A percentile compares a stretch with the other conserved stretches of the same genome.
Evolutionary conservation across 2,113 vertebrate species (phyloP).

Genomic region (Budorcas taxicolor): DNA sequence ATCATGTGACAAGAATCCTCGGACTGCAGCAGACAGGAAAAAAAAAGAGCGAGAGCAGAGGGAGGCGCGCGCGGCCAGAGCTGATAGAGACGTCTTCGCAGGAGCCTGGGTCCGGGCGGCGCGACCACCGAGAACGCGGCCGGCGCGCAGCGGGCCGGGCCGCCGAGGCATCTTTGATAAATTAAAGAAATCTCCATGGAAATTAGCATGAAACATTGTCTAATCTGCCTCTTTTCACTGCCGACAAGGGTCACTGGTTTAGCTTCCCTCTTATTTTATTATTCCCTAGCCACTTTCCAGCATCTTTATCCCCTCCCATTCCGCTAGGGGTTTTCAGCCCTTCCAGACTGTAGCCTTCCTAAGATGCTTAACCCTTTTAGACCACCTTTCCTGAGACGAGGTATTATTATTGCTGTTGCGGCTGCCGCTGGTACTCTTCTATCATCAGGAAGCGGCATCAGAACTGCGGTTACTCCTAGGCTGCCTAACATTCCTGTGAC

Average conservation of each 20-base stretch:
- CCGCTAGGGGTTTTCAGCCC: slow-evolving; percentile 66
- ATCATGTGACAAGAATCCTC: slow-evolving; percentile 95
- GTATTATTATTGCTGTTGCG: not conserved
- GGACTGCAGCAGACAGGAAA: slow-evolving; percentile 71
- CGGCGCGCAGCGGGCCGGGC: not conserved
- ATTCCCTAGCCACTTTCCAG: slow-evolving; percentile 82
- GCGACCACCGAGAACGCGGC: not conserved
- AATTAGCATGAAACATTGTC: slow-evolving; percentile 99
- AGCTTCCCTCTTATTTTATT: slow-evolving; percentile 88
- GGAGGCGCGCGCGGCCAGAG: slow-evolving; percentile 74
- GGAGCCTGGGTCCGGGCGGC: slow-evolving; percentile 79
- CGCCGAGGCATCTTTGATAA: slow-evolving; percentile 92
- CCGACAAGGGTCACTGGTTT: slow-evolving; percentile 95
- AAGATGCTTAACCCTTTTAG: slow-evolving; percentile 74
- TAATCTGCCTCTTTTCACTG: slow-evolving; percentile 96
- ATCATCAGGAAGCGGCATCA: not conserved
- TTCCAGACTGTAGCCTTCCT: slow-evolving; percentile 64
- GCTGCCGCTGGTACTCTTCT: not conserved
- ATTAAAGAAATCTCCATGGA: slow-evolving; percentile 99
- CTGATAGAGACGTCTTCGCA: slow-evolving; percentile 94
- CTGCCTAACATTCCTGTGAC: not conserved
- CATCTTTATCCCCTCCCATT: slow-evolving; percentile 79
- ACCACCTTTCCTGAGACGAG: not conserved
- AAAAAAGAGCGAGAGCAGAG: not conserved
- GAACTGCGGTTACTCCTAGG: not conserved